These are phyloP conservation scores for Crioceris asparagi DNA, from an alignment of 2,888 invertebrate genomes.

Conservation along the genomic window DNA sequence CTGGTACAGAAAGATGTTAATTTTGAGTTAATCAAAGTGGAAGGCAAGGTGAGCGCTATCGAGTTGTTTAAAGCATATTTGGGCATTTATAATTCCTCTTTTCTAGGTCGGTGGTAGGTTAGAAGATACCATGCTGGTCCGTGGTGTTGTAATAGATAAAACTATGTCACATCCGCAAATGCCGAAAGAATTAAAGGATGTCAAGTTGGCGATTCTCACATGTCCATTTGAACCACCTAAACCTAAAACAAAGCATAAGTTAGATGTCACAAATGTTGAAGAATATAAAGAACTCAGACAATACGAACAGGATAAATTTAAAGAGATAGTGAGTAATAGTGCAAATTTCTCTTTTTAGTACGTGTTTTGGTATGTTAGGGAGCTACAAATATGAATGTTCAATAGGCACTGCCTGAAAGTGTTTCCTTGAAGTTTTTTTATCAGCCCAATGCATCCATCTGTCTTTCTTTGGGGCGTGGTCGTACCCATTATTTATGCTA, in stretches of 20 bases:
- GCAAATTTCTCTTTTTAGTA: neutral
- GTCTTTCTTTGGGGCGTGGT: no score
- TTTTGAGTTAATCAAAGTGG: conserved; percentile 97
- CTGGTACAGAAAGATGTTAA: conserved; percentile 90
- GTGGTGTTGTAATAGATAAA: conserved; percentile 96
- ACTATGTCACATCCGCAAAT: conserved; percentile 99
- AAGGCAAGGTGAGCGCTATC: conserved; percentile 88
- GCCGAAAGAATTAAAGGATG: conserved; percentile 85
- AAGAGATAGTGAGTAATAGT: conserved; percentile 72
- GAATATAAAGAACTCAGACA: conserved; percentile 86
- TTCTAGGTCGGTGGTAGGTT: conserved; percentile 70
- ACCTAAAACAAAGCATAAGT: conserved; percentile 99
- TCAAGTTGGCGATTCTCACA: conserved; percentile 93
- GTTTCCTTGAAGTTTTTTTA: no score
- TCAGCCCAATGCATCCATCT: no score
- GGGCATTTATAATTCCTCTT: conserved; percentile 1
- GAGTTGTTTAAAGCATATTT: no score
- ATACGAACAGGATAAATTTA: conserved; percentile 93
- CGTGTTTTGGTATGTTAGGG: no score
- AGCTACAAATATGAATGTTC: no score
- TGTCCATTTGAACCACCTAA: conserved; percentile 99
- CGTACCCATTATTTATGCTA: no score
- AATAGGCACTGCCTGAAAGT: no score
- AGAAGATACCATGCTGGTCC: conserved; percentile 93
- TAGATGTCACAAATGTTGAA: conserved; percentile 91